A percentile compares a stretch with the other conserved stretches of the same genome.
Conservation (phyloP, 2,888 invertebrate genomes). For the Athalia circularis region DNA sequence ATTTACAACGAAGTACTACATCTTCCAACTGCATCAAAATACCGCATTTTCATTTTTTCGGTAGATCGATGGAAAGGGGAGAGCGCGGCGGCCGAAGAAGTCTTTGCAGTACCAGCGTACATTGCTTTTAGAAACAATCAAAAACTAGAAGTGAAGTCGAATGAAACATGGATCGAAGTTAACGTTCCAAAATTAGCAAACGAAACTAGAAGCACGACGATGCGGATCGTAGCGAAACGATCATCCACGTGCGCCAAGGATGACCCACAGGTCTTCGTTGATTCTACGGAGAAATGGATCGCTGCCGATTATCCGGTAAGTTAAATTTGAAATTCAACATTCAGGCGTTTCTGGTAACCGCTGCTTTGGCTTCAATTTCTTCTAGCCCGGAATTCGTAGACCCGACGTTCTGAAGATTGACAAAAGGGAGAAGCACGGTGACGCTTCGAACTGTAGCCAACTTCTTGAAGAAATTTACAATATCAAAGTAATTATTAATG, state of each 20-base stretch:
- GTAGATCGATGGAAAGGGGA: neutral
- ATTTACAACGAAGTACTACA: neutral
- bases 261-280: neutral
- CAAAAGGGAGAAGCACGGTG: neutral
- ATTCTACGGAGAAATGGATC: neutral
- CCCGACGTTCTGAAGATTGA: neutral
- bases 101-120: neutral
- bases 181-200: neutral
- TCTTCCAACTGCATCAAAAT: neutral
- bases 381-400: neutral
- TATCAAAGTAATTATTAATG: neutral
- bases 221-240: neutral
- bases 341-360: neutral
- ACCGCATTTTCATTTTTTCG: neutral
- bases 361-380: neutral
- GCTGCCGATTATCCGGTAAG: neutral
- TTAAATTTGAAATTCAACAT: neutral
- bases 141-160: neutral
- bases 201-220: neutral
- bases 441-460: neutral
- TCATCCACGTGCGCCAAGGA: neutral
- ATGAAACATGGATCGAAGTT: neutral
- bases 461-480: neutral
- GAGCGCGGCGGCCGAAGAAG: fast-evolving
- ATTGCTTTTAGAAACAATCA: neutral